phyloP scores from a whole-genome alignment of 1,140 invertebrate species.

The Drosophila ogumai region DNA sequence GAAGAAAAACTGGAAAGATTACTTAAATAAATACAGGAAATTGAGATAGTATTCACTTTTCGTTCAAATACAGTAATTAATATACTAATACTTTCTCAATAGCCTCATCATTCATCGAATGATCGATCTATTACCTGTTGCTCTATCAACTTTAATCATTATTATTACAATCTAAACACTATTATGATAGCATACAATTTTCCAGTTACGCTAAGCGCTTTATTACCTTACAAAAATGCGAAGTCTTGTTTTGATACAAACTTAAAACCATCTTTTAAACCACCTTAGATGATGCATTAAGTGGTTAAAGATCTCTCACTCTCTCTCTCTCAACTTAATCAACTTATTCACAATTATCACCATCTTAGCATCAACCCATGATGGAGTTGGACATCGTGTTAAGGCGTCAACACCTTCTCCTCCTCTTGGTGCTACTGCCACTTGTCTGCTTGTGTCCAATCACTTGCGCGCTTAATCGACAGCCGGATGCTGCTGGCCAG shows the following conservation, averaged over 20 bases:
- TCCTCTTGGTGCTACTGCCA: conserved; percentile 27
- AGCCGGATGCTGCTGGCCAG: conserved; percentile 32
- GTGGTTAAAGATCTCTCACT: not conserved
- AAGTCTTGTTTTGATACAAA: not conserved
- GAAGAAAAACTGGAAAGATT: not conserved
- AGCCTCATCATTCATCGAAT: not conserved
- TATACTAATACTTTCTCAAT: not conserved
- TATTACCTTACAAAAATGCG: not conserved
- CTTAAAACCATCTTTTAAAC: not conserved
- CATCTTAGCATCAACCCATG: conserved; percentile 17
- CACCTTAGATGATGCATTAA: conserved; percentile 5
- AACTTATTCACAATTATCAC: conserved; percentile 21
- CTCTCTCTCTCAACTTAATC: conserved; percentile 19
- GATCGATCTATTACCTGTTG: conserved; percentile 2
- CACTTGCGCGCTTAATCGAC: conserved; percentile 29
- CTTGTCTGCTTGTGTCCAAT: conserved; percentile 34
- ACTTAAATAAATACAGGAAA: not conserved
- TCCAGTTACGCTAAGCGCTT: not conserved
- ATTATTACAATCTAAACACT: conserved; percentile 11
- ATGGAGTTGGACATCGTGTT: conserved; percentile 23
- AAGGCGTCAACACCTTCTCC: conserved; percentile 6
- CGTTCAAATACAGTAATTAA: conserved; percentile 2
- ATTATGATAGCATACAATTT: conserved; percentile 2
- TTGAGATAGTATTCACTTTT: not conserved
- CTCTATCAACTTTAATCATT: conserved; percentile 8